Evolutionary conservation across 1,140 invertebrate genomes (phyloP).

Genomic region (Odontomachus brunneus): DNA sequence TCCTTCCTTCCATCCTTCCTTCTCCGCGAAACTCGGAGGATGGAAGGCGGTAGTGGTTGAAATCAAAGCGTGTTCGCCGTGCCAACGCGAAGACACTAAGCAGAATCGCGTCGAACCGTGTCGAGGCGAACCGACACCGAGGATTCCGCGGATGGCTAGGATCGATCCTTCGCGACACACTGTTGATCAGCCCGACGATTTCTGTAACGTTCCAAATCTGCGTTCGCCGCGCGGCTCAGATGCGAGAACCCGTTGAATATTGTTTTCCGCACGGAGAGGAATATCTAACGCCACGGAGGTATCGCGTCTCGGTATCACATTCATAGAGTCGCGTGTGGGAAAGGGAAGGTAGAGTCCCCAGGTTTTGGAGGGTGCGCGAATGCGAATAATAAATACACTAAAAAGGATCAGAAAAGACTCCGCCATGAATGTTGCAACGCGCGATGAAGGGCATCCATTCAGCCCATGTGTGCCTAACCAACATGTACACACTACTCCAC

Average conservation of each 20-base stretch:
- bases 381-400: no score
- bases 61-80: constrained; percentile 65
- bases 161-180: constrained; percentile 18
- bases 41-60: constrained; percentile 21
- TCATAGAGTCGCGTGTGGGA: no score
- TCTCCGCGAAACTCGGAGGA: constrained; percentile 23
- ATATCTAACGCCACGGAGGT: no score
- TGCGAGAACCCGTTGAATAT: no score
- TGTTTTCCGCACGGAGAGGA: no score
- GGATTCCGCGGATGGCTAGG: constrained; percentile 24
- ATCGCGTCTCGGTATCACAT: constrained; percentile 23
- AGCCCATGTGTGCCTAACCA: background rate
- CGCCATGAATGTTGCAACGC: background rate
- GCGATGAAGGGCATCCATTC: background rate
- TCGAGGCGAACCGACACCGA: constrained; percentile 3
- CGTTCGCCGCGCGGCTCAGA: no score
- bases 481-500: no score
- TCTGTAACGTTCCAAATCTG: background rate
- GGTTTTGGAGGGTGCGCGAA: no score
- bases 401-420: constrained; percentile 25
- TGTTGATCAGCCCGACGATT: background rate
- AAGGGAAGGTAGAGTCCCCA: no score
- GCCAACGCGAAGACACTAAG: constrained; percentile 34
- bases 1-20: background rate
- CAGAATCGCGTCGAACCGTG: background rate